phyloP scores from a whole-genome alignment of 2,113 vertebrate genomes.

The Leuciscus idus region DNA sequence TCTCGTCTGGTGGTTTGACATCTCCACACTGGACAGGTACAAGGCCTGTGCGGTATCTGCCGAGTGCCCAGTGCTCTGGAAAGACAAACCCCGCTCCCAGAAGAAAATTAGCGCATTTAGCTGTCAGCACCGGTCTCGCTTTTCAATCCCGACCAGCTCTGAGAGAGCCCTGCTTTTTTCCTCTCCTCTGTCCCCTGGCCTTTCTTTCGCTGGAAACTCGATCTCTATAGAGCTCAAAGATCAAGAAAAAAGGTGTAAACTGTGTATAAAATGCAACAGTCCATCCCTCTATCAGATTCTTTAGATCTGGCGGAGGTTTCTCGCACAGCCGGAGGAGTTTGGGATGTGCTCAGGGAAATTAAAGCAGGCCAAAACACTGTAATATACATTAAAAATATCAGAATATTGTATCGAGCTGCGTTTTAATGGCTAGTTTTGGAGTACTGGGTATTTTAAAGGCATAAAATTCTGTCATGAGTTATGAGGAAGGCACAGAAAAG shows the following conservation, averaged over 20 bases:
- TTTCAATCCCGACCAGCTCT: slow-evolving; percentile 91
- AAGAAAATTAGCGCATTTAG: slow-evolving; percentile 99
- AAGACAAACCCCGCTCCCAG: slow-evolving; percentile 87
- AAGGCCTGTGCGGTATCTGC: slow-evolving; percentile 83
- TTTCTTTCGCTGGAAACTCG: slow-evolving; percentile 88
- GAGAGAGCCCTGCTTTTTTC: slow-evolving; percentile 75
- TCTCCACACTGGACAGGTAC: slow-evolving; percentile 84
- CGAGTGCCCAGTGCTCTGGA: slow-evolving; percentile 83
- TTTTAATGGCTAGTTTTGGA: background rate
- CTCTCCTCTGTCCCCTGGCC: slow-evolving; percentile 63
- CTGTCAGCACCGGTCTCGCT: slow-evolving; percentile 97
- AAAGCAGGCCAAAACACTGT: background rate
- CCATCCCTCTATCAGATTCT: slow-evolving; percentile 74
- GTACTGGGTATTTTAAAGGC: background rate
- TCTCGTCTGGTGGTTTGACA: slow-evolving; percentile 81
- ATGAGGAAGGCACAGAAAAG: background rate
- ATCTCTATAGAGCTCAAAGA: slow-evolving; percentile 87
- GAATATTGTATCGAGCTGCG: background rate
- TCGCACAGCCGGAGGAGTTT: slow-evolving; percentile 55
- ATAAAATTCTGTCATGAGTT: too few relatives aligned
- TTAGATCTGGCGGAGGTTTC: slow-evolving; percentile 62
- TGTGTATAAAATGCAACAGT: slow-evolving; percentile 88
- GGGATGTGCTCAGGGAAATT: background rate
- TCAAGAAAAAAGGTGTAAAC: slow-evolving; percentile 95
- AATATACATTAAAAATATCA: background rate